Conservation (phyloP, 2,113 vertebrate species). For the Periophthalmus modestus region DNA sequence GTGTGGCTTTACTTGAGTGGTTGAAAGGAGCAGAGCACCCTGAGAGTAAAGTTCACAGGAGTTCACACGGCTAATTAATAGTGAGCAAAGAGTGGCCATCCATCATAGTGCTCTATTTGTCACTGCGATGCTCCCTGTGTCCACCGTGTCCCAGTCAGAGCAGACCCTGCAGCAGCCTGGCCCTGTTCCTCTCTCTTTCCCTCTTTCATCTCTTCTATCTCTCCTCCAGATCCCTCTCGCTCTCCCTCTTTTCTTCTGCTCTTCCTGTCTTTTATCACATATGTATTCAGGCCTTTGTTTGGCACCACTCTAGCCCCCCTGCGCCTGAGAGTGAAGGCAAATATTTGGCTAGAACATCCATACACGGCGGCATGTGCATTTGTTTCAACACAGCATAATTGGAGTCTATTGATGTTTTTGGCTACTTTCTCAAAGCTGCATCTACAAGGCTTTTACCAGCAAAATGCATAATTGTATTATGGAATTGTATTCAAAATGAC, state of each 20-base stretch:
- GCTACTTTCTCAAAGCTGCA: conserved; percentile 26
- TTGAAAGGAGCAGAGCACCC: conserved; percentile 59
- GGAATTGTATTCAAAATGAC: not conserved
- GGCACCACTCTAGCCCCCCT: conserved; percentile 46
- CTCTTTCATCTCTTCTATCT: conserved; percentile 72
- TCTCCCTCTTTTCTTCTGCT: conserved; percentile 68
- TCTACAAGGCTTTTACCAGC: conserved; percentile 13
- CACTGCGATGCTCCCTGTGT: conserved; percentile 62
- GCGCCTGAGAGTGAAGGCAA: conserved; percentile 69
- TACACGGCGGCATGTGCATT: conserved; percentile 28
- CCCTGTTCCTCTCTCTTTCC: conserved; percentile 22
- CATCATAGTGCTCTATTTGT: conserved; percentile 74
- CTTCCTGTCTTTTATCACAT: conserved; percentile 81
- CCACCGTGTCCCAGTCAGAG: conserved; percentile 43
- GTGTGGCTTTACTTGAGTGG: conserved; percentile 49
- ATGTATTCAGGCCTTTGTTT: conserved; percentile 68
- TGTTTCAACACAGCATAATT: conserved; percentile 50
- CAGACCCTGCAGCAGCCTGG: conserved; percentile 66
- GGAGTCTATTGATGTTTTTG: conserved; percentile 19
- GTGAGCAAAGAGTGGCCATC: conserved; percentile 66
- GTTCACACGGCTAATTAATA: conserved; percentile 80
- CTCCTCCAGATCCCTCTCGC: conserved; percentile 67
- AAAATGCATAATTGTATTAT: not conserved
- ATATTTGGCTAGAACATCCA: conserved; percentile 73
- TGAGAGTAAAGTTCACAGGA: conserved; percentile 74